Evolutionary conservation across 2,113 vertebrate genomes (phyloP).

Genomic region (Antechinus flavipes): DNA sequence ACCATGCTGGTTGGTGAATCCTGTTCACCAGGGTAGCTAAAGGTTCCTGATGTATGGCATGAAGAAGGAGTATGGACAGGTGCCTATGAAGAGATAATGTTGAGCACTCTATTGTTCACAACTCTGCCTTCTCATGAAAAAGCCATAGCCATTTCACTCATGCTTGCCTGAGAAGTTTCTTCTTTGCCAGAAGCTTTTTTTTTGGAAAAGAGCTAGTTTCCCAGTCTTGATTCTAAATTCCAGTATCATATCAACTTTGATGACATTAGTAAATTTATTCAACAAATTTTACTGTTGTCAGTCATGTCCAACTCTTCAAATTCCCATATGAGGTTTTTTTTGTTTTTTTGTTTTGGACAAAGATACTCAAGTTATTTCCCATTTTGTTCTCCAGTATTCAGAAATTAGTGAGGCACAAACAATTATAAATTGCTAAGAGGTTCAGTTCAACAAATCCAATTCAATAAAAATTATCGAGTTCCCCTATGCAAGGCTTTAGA

Average conservation of each 20-base stretch:
- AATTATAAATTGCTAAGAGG: not conserved
- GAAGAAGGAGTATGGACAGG: not conserved
- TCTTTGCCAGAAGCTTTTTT: not conserved
- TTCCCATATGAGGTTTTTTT: not conserved
- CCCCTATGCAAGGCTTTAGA: not conserved
- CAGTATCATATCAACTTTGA: not conserved
- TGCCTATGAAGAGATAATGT: not conserved
- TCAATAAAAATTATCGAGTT: not conserved
- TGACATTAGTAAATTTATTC: not conserved
- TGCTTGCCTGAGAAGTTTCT: not conserved
- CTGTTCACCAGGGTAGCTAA: not conserved
- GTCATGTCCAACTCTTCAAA: not conserved
- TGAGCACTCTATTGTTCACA: not conserved
- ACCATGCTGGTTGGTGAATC: not conserved
- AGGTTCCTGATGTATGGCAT: not conserved
- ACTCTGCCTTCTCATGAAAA: not conserved
- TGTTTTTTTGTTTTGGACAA: not conserved
- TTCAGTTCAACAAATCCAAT: not conserved
- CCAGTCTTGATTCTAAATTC: not conserved
- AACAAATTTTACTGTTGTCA: not conserved
- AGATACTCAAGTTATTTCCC: not conserved
- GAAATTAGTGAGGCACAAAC: not conserved
- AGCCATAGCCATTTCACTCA: not conserved
- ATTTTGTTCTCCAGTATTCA: not conserved
- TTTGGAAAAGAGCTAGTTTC: not conserved